phyloP scores from a whole-genome alignment of 2,797 vertebrate species.

The Cuniculus paca region DNA sequence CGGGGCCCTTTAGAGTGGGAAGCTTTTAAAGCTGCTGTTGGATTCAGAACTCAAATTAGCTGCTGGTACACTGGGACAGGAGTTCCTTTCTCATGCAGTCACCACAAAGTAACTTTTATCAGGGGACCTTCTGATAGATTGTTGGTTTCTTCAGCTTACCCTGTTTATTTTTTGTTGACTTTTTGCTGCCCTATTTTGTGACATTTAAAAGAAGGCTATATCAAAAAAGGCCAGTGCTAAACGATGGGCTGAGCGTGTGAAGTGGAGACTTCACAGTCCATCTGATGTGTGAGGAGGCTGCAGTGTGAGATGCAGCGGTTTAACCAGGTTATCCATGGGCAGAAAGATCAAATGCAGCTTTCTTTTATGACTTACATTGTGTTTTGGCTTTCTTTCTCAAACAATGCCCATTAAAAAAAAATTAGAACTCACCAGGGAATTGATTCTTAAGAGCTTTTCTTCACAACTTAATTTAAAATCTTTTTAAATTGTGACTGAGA shows the following conservation, averaged over 20 bases:
- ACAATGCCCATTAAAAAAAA: conserved; percentile 81
- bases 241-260: conserved; percentile 88
- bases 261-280: conserved; percentile 89
- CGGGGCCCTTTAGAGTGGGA: conserved; percentile 97
- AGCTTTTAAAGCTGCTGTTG: conserved; percentile 96
- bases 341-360: conserved; percentile 87
- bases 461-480: conserved; percentile 82
- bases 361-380: conserved; percentile 89
- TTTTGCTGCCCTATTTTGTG: conserved; percentile 95
- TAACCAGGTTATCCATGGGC: conserved; percentile 87
- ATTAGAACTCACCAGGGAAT: conserved; percentile 75
- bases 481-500: conserved; percentile 80
- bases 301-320: conserved; percentile 81
- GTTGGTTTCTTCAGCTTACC: conserved; percentile 90
- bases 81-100: conserved; percentile 92
- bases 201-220: conserved; percentile 93
- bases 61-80: conserved; percentile 88
- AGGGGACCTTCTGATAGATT: conserved; percentile 91
- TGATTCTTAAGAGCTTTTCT: conserved; percentile 71
- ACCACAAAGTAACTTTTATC: conserved; percentile 99
- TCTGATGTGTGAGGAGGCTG: conserved; percentile 87
- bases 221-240: conserved; percentile 93
- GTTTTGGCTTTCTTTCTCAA: conserved; percentile 88
- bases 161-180: conserved; percentile 94
- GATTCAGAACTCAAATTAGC: conserved; percentile 98